Evolutionary conservation across 2,888 invertebrate genomes (phyloP).

Genomic region (Helobdella robusta): DNA sequence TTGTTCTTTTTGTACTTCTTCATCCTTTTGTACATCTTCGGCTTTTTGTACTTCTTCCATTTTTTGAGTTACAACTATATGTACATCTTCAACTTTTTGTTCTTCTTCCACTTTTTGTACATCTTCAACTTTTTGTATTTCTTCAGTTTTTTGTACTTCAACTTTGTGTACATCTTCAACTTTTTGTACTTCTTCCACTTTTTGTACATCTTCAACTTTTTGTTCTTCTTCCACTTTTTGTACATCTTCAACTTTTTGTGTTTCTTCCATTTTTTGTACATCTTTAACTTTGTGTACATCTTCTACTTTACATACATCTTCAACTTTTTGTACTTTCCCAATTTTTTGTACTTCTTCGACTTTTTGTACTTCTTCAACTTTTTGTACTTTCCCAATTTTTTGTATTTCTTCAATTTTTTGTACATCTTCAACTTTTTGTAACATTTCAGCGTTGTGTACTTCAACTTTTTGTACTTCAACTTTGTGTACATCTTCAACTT

Average conservation of each 20-base stretch:
- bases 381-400: background rate
- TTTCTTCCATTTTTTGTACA: background rate
- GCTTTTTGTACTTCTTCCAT: too few species aligned
- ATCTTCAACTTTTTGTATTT: background rate
- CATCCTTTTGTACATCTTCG: too few species aligned
- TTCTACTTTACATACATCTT: background rate
- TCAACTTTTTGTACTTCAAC: background rate
- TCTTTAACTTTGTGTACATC: background rate
- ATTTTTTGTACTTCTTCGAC: background rate
- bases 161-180: background rate
- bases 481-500: background rate
- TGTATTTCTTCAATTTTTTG: background rate
- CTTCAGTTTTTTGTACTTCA: constrained; percentile 13
- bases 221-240: background rate
- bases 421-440: background rate
- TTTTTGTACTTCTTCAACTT: background rate
- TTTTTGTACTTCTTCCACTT: background rate
- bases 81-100: constrained; percentile 1
- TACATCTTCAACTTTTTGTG: background rate
- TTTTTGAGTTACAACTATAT: constrained; percentile 12
- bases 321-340: background rate
- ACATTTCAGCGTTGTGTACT: too few species aligned
- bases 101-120: background rate
- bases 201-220: background rate
- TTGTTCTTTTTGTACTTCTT: too few species aligned